Evolutionary conservation across 2,888 invertebrate genomes (phyloP).

Genomic region (Drosophila robusta): DNA sequence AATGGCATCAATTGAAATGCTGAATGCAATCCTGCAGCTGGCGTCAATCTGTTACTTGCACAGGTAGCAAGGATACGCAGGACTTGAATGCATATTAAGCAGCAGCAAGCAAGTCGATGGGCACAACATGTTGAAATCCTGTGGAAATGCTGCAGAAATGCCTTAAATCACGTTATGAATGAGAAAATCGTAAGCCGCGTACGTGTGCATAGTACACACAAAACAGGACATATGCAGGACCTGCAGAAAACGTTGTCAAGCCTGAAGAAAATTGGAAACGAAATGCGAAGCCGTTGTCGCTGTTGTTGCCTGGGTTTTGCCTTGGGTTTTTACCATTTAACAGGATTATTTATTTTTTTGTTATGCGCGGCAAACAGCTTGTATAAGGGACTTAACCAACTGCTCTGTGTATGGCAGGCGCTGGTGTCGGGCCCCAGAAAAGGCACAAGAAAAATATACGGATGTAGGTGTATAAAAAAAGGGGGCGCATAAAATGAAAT

Average conservation of each 20-base stretch:
- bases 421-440: conserved; percentile 2
- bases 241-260: conserved; percentile 21
- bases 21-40: conserved; percentile 61
- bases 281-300: conserved; percentile 57
- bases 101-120: conserved; percentile 19
- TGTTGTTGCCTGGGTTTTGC: conserved; percentile 41
- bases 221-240: conserved; percentile 34
- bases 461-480: conserved; percentile 6
- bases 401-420: conserved; percentile 47
- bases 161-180: conserved; percentile 72
- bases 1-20: conserved; percentile 74
- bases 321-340: conserved; percentile 70
- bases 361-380: conserved; percentile 80
- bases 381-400: conserved; percentile 78
- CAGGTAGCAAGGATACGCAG: conserved; percentile 49
- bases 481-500: conserved; percentile 57
- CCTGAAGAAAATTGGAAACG: conserved; percentile 67
- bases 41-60: conserved; percentile 64
- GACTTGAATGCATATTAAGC: conserved; percentile 63
- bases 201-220: conserved; percentile 66
- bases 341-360: conserved; percentile 81
- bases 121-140: conserved; percentile 42
- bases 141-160: conserved; percentile 12
- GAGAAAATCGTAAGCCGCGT: conserved; percentile 71
- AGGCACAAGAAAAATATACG: conserved; percentile 6